Conservation (phyloP, 2,113 vertebrate species). For the Amia ocellicauda region DNA sequence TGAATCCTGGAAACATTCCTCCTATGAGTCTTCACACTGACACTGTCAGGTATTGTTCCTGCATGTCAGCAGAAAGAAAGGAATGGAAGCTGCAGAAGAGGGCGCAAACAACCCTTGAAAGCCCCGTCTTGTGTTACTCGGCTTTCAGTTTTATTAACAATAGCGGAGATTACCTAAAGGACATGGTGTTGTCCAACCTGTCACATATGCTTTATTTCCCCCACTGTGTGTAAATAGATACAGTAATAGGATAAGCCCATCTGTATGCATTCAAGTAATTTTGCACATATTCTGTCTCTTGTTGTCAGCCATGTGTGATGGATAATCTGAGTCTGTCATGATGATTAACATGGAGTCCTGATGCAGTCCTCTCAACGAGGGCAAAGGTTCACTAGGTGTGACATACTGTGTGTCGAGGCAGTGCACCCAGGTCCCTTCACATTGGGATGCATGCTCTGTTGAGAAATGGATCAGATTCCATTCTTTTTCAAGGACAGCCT, state of each 20-base stretch:
- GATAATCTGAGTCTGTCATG: neutral
- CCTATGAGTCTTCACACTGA: neutral
- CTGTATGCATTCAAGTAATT: neutral
- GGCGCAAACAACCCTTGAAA: neutral
- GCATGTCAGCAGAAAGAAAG: neutral
- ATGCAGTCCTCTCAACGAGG: neutral
- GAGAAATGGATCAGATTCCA: neutral
- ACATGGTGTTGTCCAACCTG: neutral
- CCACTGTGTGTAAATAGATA: neutral
- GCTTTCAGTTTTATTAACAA: neutral
- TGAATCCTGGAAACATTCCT: neutral
- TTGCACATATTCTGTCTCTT: neutral
- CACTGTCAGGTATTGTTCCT: neutral
- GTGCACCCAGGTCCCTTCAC: neutral
- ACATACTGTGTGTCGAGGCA: neutral
- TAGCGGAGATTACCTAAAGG: neutral
- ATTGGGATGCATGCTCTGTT: neutral
- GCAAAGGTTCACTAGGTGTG: neutral
- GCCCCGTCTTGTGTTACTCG: neutral
- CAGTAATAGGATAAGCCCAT: constrained; percentile 3
- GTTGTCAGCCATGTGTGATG: neutral
- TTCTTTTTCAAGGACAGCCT: neutral
- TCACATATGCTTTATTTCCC: constrained; percentile 6
- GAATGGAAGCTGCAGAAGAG: no score
- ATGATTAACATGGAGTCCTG: neutral